Conservation (phyloP, 2,888 invertebrate species). For the Rotaria macrura region DNA sequence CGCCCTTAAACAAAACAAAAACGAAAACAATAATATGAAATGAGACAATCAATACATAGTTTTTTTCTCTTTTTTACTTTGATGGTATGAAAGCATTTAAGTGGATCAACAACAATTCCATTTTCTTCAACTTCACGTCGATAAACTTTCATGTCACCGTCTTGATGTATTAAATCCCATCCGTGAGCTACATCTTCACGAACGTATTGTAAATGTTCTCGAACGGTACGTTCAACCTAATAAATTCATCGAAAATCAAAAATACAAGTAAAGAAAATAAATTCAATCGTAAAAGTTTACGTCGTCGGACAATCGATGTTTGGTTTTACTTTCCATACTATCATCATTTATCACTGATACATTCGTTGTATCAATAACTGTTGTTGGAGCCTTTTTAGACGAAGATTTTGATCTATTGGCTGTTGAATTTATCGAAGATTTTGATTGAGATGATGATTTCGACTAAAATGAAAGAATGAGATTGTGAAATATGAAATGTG, state of each 20-base stretch:
- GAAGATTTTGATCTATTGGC: not conserved
- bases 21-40: too few relatives aligned
- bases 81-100: slow-evolving; percentile 92
- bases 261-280: slow-evolving; percentile 33
- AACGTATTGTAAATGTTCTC: slow-evolving; percentile 74
- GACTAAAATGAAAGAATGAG: not conserved
- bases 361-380: not conserved
- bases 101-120: slow-evolving; percentile 89
- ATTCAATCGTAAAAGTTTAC: not conserved
- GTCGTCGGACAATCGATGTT: slow-evolving; percentile 6
- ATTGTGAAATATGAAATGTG: too few relatives aligned
- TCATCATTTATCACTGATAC: not conserved
- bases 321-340: not conserved
- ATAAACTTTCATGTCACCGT: slow-evolving; percentile 82
- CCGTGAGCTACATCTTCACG: slow-evolving; percentile 51
- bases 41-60: too few relatives aligned
- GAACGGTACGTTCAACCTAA: slow-evolving; percentile 74
- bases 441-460: not conserved
- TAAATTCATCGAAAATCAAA: slow-evolving; percentile 11
- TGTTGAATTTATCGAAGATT: not conserved
- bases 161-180: slow-evolving; percentile 95
- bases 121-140: slow-evolving; percentile 59
- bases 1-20: slow-evolving; percentile 56
- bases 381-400: not conserved
- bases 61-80: slow-evolving; percentile 52